These are phyloP conservation scores for Pseudomyrmex pallidus DNA, from an alignment of 1,140 invertebrate genomes.

Conservation along the genomic window DNA sequence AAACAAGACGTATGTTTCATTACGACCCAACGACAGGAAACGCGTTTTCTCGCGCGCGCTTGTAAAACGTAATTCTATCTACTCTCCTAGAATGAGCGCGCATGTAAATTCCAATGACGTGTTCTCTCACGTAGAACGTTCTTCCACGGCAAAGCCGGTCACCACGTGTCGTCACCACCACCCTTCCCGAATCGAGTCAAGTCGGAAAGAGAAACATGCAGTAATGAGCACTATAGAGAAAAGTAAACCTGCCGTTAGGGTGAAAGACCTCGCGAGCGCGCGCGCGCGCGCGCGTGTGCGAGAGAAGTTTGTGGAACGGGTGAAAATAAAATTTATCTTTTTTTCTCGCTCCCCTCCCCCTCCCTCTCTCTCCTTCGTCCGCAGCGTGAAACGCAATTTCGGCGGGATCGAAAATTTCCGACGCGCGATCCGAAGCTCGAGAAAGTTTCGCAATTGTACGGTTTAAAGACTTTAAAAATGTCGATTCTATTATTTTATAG, in stretches of 20 bases:
- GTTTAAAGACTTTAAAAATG: too few species aligned
- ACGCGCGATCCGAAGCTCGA: too few species aligned
- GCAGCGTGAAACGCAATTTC: background rate
- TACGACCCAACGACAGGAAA: too few species aligned
- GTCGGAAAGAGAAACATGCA: slow-evolving; percentile 16
- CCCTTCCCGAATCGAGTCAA: slow-evolving; percentile 14
- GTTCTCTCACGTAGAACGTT: slow-evolving; percentile 30
- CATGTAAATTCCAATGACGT: slow-evolving; percentile 28
- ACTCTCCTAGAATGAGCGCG: slow-evolving; percentile 30
- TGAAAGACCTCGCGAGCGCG: slow-evolving; percentile 1
- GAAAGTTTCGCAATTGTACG: too few species aligned
- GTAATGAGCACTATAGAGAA: slow-evolving; percentile 18
- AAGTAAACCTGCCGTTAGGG: background rate
- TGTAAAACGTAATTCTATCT: slow-evolving; percentile 28
- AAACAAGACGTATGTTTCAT: too few species aligned
- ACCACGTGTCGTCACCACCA: slow-evolving; percentile 40
- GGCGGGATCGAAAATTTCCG: background rate
- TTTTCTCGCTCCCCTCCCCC: background rate
- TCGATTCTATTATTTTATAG: too few species aligned
- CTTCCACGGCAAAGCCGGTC: slow-evolving; percentile 45
- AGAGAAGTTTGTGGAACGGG: too few species aligned
- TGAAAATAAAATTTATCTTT: background rate
- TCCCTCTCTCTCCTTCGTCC: too few species aligned
- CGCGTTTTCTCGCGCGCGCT: background rate
- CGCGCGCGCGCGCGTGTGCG: background rate